Percentiles rank a stretch among this genome's conserved stretches.
These are phyloP conservation scores for Orchestes rusci DNA, from an alignment of 2,888 invertebrate species.

Conservation along the genomic window DNA sequence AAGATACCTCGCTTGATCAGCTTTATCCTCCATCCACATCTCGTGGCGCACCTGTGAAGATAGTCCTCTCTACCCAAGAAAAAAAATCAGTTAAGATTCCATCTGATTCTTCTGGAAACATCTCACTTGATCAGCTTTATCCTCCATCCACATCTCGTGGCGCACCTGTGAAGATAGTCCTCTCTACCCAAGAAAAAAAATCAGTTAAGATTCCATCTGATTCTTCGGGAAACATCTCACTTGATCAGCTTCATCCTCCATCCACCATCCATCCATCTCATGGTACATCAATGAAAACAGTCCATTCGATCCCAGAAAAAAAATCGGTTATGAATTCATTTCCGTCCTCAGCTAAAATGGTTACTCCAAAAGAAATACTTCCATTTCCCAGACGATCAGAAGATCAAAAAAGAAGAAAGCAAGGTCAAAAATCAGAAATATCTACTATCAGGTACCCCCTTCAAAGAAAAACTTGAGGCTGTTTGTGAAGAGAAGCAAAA, in stretches of 20 bases:
- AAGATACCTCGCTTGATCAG: no score
- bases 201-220: not conserved
- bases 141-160: conserved; percentile 1
- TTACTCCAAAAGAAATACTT: conserved; percentile 1
- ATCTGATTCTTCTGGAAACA: not conserved
- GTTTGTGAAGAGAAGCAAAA: not conserved
- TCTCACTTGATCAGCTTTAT: conserved; percentile 2
- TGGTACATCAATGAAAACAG: not conserved
- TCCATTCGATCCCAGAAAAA: not conserved
- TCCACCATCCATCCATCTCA: not conserved
- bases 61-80: no score
- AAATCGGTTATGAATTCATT: not conserved
- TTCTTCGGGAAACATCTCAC: not conserved
- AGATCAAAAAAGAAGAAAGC: conserved; percentile 4
- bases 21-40: no score
- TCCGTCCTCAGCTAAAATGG: not conserved
- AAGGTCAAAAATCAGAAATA: conserved; percentile 4
- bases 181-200: no score
- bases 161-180: no score
- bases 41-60: no score
- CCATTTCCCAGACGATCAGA: conserved; percentile 4
- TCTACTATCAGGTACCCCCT: conserved; percentile 2
- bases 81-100: no score
- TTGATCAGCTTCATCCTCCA: conserved; percentile 1
- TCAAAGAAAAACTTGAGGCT: conserved; percentile 1